A percentile compares a stretch with the other conserved stretches of the same genome.
These are phyloP conservation scores for Myotis yumanensis DNA, from an alignment of 2,113 vertebrate species.

Conservation along the genomic window DNA sequence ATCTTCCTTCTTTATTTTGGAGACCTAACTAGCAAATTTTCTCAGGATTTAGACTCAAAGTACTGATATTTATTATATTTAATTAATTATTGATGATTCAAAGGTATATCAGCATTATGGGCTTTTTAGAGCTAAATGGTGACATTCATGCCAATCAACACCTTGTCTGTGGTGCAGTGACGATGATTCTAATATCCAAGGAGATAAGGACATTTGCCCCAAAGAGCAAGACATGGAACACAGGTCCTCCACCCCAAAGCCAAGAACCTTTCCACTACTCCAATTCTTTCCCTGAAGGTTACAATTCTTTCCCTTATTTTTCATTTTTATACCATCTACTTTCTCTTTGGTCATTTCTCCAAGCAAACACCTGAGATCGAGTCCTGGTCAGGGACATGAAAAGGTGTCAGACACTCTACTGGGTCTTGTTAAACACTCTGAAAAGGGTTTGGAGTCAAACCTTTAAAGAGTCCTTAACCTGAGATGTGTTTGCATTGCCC, in stretches of 20 bases:
- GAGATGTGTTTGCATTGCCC: background rate
- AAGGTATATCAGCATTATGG: background rate
- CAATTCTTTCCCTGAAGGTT: background rate
- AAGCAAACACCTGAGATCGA: background rate
- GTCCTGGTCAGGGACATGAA: background rate
- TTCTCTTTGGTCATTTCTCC: slow-evolving; percentile 11
- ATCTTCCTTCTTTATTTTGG: background rate
- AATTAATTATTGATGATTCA: background rate
- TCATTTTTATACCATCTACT: background rate
- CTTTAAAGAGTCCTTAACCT: background rate
- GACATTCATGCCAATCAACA: background rate
- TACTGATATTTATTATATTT: background rate
- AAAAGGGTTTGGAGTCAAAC: background rate
- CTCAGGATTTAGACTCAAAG: background rate
- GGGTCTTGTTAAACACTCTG: background rate
- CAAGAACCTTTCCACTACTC: background rate
- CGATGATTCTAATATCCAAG: background rate
- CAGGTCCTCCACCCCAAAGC: background rate
- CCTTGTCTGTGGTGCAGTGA: background rate
- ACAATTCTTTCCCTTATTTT: background rate
- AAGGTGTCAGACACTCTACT: background rate
- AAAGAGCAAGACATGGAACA: background rate
- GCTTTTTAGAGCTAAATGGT: background rate
- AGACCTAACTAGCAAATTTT: background rate
- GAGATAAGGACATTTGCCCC: background rate